Evolutionary conservation across 2,888 invertebrate species (phyloP).

Genomic region (Gymnocheta viridis): DNA sequence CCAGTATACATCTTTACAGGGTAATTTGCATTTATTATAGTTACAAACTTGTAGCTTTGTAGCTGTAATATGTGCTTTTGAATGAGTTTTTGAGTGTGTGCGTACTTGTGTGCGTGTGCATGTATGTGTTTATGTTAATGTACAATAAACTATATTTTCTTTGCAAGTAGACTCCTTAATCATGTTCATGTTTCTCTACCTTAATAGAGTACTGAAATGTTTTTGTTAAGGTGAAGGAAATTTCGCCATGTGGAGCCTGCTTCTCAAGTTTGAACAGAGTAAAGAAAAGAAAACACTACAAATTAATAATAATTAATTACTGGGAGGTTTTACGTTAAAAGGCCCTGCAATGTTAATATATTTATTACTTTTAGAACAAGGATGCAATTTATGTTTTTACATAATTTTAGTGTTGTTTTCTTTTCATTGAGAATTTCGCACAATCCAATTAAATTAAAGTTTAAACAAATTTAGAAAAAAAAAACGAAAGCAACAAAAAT

Average conservation of each 20-base stretch:
- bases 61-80: not conserved
- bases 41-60: not conserved
- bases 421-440: too few relatives aligned
- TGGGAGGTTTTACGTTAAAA: not conserved
- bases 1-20: too few relatives aligned
- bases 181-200: not conserved
- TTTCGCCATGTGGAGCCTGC: not conserved
- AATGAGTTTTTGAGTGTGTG: not conserved
- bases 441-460: too few relatives aligned
- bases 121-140: too few relatives aligned
- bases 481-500: too few relatives aligned
- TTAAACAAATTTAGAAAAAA: too few relatives aligned
- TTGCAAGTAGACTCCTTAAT: not conserved
- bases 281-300: not conserved
- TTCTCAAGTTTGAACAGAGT: not conserved
- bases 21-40: not conserved
- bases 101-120: not conserved
- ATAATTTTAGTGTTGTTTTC: not conserved
- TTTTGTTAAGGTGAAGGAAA: not conserved
- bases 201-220: not conserved
- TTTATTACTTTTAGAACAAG: not conserved
- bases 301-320: constrained; percentile 29
- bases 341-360: not conserved
- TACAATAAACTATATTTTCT: too few relatives aligned
- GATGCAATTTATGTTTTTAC: not conserved